Conservation (phyloP, 2,797 vertebrate genomes). For the Sciaenops ocellatus region DNA sequence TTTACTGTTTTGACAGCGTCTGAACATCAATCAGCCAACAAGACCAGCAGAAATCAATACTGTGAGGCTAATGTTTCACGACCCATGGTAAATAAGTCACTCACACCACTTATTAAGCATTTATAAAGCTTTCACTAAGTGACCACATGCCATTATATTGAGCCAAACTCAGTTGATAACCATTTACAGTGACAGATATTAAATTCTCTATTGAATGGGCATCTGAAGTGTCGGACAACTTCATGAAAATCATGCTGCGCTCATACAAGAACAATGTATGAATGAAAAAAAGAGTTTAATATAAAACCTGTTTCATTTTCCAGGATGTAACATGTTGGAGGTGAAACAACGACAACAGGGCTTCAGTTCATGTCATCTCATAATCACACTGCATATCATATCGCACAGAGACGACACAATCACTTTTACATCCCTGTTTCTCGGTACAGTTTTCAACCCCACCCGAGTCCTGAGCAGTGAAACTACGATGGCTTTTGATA, state of each 20-base stretch:
- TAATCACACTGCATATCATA: constrained; percentile 31
- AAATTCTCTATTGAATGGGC: constrained; percentile 14
- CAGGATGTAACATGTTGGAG: constrained; percentile 35
- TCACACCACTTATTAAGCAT: constrained; percentile 55
- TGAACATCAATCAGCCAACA: constrained; percentile 53
- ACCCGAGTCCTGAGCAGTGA: constrained; percentile 27
- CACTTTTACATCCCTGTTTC: not conserved
- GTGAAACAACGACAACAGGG: constrained; percentile 17
- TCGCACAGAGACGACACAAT: not conserved
- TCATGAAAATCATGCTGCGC: not conserved
- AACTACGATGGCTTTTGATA: constrained; percentile 58
- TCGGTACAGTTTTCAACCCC: not conserved
- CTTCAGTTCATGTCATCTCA: constrained; percentile 21
- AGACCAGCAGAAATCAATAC: constrained; percentile 57
- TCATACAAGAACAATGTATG: not conserved
- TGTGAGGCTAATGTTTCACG: constrained; percentile 45
- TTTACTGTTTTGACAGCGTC: constrained; percentile 49
- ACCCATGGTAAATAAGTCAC: constrained; percentile 41
- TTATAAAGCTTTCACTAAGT: constrained; percentile 58
- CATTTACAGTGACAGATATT: constrained; percentile 30
- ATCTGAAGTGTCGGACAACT: not conserved
- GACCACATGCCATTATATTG: constrained; percentile 37
- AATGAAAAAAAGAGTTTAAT: constrained; percentile 19
- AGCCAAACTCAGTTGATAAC: constrained; percentile 27
- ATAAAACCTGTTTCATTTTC: constrained; percentile 56